Conservation (phyloP, 2,113 vertebrate genomes). For the Eurystomus gularis region DNA sequence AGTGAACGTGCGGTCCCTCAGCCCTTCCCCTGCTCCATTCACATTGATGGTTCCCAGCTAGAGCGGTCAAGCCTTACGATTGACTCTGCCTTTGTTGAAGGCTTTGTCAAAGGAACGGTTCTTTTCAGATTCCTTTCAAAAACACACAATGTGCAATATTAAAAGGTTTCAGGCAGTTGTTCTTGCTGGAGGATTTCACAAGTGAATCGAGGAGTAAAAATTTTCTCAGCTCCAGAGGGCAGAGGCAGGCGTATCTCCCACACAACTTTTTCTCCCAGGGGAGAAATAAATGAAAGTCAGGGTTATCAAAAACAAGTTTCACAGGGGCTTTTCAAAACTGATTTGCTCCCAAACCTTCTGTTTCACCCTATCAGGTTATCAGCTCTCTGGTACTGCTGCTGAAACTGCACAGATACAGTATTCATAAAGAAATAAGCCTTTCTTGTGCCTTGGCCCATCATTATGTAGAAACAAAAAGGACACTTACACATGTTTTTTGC, state of each 20-base stretch:
- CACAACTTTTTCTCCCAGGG: neutral
- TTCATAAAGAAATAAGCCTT: neutral
- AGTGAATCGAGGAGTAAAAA: neutral
- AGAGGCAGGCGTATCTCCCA: neutral
- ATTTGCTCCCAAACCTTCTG: neutral
- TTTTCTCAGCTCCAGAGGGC: neutral
- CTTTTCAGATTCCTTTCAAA: neutral
- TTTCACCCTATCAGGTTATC: neutral
- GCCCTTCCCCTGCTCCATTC: neutral
- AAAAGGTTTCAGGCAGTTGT: neutral
- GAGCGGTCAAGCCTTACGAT: neutral
- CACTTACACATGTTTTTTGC: fast-evolving
- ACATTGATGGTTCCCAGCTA: neutral
- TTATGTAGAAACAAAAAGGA: neutral
- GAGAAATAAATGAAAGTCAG: neutral
- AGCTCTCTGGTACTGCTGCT: neutral
- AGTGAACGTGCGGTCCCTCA: neutral
- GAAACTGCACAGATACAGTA: neutral
- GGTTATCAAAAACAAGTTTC: neutral
- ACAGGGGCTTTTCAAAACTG: neutral
- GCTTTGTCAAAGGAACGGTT: neutral
- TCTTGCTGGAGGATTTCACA: constrained; percentile 14
- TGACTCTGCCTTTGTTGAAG: neutral
- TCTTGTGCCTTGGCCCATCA: neutral
- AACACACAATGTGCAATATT: neutral